These are phyloP conservation scores for Eulemur albifrons DNA, from an alignment of 2,797 vertebrate genomes.

Conservation along the genomic window DNA sequence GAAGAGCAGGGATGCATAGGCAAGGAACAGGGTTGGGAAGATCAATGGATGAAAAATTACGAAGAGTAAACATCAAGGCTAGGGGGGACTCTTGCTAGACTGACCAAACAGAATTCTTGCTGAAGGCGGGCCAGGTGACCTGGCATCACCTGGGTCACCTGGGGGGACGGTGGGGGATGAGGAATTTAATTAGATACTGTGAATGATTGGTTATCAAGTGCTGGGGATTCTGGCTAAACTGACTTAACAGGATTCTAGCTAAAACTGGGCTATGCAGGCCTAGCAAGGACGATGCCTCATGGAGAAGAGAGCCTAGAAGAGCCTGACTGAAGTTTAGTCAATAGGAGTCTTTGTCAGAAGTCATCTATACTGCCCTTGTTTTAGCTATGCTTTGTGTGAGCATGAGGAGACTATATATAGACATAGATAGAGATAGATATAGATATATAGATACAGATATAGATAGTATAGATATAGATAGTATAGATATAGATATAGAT, in stretches of 20 bases:
- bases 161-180: not conserved
- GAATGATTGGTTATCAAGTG: not conserved
- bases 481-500: not conserved
- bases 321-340: not conserved
- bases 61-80: not conserved
- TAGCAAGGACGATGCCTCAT: not conserved
- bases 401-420: not conserved
- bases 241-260: not conserved
- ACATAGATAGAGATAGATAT: no score
- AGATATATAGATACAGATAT: no score
- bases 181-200: not conserved
- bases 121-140: not conserved
- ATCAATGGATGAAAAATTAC: not conserved
- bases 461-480: no score
- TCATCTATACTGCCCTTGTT: not conserved
- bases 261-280: not conserved
- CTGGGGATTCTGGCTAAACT: not conserved
- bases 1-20: not conserved
- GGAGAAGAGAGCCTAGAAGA: not conserved
- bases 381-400: not conserved
- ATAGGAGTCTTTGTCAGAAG: not conserved
- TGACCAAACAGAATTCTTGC: not conserved
- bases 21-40: rapidly evolving
- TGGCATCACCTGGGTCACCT: not conserved
- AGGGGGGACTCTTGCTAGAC: not conserved